Conservation (phyloP, 2,113 vertebrate genomes). For the Accipiter cooperii region DNA sequence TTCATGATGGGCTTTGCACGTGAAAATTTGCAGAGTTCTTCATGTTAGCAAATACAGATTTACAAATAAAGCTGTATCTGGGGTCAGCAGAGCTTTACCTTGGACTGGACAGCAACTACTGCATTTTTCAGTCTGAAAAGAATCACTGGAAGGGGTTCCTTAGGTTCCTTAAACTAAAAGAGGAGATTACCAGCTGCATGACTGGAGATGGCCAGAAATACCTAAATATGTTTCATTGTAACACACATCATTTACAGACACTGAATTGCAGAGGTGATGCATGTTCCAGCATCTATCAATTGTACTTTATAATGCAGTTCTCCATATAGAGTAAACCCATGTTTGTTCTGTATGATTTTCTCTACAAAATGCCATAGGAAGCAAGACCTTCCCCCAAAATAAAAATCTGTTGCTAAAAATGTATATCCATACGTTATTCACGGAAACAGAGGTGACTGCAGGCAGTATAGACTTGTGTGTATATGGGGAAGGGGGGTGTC, state of each 20-base stretch:
- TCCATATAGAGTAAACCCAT: background rate
- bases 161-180: background rate
- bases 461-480: fast-evolving
- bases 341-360: background rate
- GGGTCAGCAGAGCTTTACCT: background rate
- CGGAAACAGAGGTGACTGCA: background rate
- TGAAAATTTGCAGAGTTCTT: background rate
- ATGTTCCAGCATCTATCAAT: background rate
- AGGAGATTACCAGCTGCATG: background rate
- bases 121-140: background rate
- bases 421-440: fast-evolving
- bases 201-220: background rate
- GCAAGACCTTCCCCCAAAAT: background rate
- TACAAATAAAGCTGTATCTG: background rate
- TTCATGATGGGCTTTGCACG: background rate
- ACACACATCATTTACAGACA: background rate
- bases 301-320: background rate
- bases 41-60: background rate
- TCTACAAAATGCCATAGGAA: background rate
- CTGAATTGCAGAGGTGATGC: background rate
- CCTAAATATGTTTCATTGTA: background rate
- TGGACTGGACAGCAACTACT: background rate
- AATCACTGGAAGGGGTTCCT: background rate
- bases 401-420: background rate
- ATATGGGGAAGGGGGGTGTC: background rate